A percentile compares a stretch with the other conserved stretches of the same genome.
Evolutionary conservation across 64 coral and sea anemone genomes (phyloP).

Genomic region (Stylophora pistillata): DNA sequence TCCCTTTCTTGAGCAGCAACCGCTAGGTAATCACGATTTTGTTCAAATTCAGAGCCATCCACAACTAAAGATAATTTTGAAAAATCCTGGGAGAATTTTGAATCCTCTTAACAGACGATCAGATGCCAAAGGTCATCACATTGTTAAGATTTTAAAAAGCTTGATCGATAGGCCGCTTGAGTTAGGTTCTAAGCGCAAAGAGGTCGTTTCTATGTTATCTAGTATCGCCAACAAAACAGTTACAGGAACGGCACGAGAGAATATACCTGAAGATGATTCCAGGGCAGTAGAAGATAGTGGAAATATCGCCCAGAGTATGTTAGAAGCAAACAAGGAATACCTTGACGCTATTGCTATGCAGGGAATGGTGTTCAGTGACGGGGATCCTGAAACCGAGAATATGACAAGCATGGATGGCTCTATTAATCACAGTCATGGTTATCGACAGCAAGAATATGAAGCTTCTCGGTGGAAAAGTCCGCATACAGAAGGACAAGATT

Average conservation of each 20-base stretch:
- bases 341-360: conserved; percentile 34
- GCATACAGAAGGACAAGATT: not conserved
- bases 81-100: conserved; percentile 18
- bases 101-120: not conserved
- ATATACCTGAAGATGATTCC: not conserved
- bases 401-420: not conserved
- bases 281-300: not conserved
- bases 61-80: conserved; percentile 11
- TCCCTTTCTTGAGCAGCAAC: not conserved
- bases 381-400: conserved; percentile 36
- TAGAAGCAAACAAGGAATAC: conserved; percentile 46
- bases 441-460: not conserved
- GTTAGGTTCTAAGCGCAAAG: not conserved
- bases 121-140: not conserved
- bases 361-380: conserved; percentile 36
- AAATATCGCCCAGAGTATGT: conserved; percentile 21
- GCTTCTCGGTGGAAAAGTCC: not conserved
- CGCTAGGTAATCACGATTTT: not conserved
- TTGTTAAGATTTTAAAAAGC: conserved; percentile 19
- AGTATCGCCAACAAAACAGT: not conserved
- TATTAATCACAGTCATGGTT: not conserved
- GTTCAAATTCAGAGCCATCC: not conserved
- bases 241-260: not conserved
- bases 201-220: not conserved
- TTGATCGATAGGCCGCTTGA: not conserved